Evolutionary conservation across 2,113 vertebrate genomes (phyloP).

Genomic region (Thunnus thynnus): DNA sequence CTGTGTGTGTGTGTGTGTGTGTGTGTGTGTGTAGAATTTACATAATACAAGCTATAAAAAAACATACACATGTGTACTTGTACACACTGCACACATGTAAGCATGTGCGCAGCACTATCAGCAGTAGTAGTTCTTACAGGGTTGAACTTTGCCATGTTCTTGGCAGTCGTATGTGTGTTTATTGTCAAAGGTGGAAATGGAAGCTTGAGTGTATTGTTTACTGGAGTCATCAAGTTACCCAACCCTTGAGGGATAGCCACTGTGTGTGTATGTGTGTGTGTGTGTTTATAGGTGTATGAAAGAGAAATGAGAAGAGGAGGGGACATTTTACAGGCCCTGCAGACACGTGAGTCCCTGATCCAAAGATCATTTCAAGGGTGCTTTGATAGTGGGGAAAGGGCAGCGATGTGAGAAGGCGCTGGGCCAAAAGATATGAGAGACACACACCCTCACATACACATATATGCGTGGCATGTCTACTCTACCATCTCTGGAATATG

Average conservation of each 20-base stretch:
- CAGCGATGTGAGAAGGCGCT: slow-evolving; percentile 33
- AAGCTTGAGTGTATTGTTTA: slow-evolving; percentile 58
- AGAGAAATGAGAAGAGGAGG: slow-evolving; percentile 39
- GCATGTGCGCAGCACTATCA: slow-evolving; percentile 4
- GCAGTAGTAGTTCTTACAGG: slow-evolving; percentile 28
- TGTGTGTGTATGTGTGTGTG: slow-evolving; percentile 32
- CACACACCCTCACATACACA: slow-evolving; percentile 4
- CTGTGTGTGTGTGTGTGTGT: no score
- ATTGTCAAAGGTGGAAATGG: slow-evolving; percentile 42
- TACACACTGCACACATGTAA: neutral
- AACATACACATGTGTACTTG: neutral
- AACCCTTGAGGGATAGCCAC: slow-evolving; percentile 38
- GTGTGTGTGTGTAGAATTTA: slow-evolving; percentile 20
- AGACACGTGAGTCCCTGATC: slow-evolving; percentile 56
- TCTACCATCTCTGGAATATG: slow-evolving; percentile 48
- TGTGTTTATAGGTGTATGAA: slow-evolving; percentile 10
- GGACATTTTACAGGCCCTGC: slow-evolving; percentile 46
- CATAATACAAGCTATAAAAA: slow-evolving; percentile 23
- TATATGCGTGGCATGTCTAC: slow-evolving; percentile 3
- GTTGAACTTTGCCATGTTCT: slow-evolving; percentile 47
- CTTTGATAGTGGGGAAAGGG: slow-evolving; percentile 56
- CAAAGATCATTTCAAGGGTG: slow-evolving; percentile 77
- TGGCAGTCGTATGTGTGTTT: slow-evolving; percentile 51
- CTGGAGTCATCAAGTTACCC: slow-evolving; percentile 59
- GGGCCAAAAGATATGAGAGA: slow-evolving; percentile 28